Base-by-base conservation (phyloP, 2,113 vertebrate species). In the Gopherus flavomarginatus region DNA sequence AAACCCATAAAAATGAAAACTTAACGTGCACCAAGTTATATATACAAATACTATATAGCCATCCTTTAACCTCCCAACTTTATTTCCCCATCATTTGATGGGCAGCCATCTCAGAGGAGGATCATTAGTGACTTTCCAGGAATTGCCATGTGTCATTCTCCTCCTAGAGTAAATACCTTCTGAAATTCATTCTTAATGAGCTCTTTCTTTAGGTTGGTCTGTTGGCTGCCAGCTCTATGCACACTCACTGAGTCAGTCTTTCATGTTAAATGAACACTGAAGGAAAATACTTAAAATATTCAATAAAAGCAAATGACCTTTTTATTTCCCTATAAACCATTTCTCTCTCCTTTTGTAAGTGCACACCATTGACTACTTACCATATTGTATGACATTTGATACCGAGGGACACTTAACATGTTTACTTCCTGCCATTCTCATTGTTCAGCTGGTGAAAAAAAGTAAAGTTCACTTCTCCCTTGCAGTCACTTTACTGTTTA, bases 291-390 rank as follows among this genome's bases (percentile, higher is more conserved):
- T 90, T 92, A 86, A 75, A 92, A 81, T 6, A 72, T 56, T 94
- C 86, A 90, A 81, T 95, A 94, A 94, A 95, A 91, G 6, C 44
- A 92, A 77, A 53, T 90, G 59, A 90, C 26, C 5, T 92, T 85
- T 95, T 90, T 89, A 1, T 31, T 42, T 81, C 21, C 88, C 52
- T 85, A 88, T 91, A 87, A 78, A 16, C 47, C 21, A 83, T 5
- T 29, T 83, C 17, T 5, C 6, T 54, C 4, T 78, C 59, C 56
- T 91, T 81, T 57, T 85, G 1, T 90, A 90, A 87, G 80, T 10
- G 1, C 4, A 54, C 29, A 31, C 6, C 9, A 91, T 81, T 90
- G 54, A 88, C 65, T 83, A 69, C 8, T 91, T 92, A 85, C 85
- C 1, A 29, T 79, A 59, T 69, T 12, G 1, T 50, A 62, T 69